phyloP scores from a whole-genome alignment of 2,113 vertebrate species.

The Ictalurus furcatus region DNA sequence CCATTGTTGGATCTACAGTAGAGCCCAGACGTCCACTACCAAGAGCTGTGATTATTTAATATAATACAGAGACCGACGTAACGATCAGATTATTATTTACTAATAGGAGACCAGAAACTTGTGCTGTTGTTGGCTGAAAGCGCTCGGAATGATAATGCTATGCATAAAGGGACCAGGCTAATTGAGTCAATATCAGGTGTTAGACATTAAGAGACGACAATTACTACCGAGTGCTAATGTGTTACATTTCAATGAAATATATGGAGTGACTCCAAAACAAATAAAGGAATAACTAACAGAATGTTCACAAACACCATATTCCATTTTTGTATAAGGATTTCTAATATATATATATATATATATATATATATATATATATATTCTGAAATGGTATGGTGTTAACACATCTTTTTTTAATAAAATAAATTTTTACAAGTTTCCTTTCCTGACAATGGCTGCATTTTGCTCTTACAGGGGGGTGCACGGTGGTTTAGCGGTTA shows the following conservation, averaged over 20 bases:
- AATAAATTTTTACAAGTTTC: background rate
- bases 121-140: conserved; percentile 8
- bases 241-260: background rate
- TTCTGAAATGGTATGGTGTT: too few relatives aligned
- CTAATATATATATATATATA: too few relatives aligned
- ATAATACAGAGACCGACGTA: background rate
- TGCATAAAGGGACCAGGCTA: conserved; percentile 22
- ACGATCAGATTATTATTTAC: background rate
- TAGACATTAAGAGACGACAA: conserved; percentile 9
- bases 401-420: too few relatives aligned
- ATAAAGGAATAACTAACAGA: background rate
- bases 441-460: background rate
- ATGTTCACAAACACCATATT: background rate
- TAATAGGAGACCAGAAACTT: background rate
- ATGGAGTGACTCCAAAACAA: background rate
- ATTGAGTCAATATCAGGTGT: conserved; percentile 14
- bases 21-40: background rate
- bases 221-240: conserved; percentile 12
- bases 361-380: too few relatives aligned
- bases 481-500: too few relatives aligned
- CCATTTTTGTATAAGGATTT: background rate
- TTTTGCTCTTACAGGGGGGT: background rate
- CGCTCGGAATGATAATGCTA: conserved; percentile 1
- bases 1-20: background rate
- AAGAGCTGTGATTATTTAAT: background rate